Base-by-base conservation (phyloP, 2,888 invertebrate genomes). In the Pharmacophagus antenor region DNA sequence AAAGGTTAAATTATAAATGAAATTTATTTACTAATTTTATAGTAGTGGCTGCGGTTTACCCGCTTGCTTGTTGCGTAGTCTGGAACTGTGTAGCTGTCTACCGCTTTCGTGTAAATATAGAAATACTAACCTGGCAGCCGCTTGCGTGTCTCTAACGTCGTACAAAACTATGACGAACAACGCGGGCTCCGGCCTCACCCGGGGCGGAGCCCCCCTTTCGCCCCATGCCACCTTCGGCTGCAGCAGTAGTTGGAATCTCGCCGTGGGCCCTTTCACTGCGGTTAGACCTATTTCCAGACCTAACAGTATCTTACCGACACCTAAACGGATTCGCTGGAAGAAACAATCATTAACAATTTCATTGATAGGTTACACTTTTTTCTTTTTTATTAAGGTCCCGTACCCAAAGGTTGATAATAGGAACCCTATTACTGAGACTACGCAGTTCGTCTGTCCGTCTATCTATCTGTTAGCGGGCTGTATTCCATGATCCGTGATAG, bases 181-280 rank as follows among this genome's bases (percentile, higher is more conserved):
- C 0, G 79, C 85, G 0, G 82, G 76, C 59, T 79, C 78, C 0
- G 84, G 79, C 1, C 70, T 70, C 22, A 90, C 79, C 1, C 88
- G 64, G 0, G 88, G 88, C 15, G 72, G 79, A 0, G 70, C 77
- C 0, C 88, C 90, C 0, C 56, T 60, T 1, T 67, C 63, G 0
- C 88, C 85, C 84, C 88, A 90, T 0, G 88, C 75, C 7, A 76
- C 72, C 0, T 67, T 65, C 0, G 90, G 90, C 46, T 77, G 75
- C 10, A 89, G 65, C 0, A 89, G 67, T 10, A 87, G 65, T 18
- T 76, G 73, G 60, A 88, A 71, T 0, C 84, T 66, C 0, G 88
- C 88, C 0, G 63, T 60, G 0, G 88, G 88, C 0, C 90, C 88
- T 1, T 68, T 70, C 0, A 88, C 75, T 17, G 70, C 71, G 0